Percentiles rank a stretch among this genome's conserved stretches.
phyloP scores from a whole-genome alignment of 2,797 vertebrate genomes.

The Phrynocephalus forsythii region DNA sequence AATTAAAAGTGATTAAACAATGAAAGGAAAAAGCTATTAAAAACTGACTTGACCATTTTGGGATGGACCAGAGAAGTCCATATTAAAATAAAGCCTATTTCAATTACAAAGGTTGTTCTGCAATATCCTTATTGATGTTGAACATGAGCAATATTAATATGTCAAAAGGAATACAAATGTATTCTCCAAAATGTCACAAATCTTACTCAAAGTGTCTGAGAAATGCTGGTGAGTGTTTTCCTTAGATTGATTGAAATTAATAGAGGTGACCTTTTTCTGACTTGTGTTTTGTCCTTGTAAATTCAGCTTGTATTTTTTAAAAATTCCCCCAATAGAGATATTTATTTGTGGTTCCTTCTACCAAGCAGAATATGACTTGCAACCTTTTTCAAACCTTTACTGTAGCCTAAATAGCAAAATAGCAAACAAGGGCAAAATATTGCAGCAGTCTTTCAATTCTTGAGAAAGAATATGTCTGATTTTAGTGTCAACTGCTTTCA shows the following conservation, averaged over 20 bases:
- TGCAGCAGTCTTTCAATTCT: constrained; percentile 26
- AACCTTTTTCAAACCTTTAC: constrained; percentile 43
- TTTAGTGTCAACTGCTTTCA: constrained; percentile 43
- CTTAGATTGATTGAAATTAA: constrained; percentile 73
- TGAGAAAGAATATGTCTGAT: constrained; percentile 18
- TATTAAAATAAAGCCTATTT: constrained; percentile 37
- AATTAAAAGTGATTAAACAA: constrained; percentile 33
- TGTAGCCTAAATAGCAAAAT: constrained; percentile 68
- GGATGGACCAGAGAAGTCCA: background rate
- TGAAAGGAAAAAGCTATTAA: constrained; percentile 35
- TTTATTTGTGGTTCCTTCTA: constrained; percentile 52
- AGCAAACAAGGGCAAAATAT: constrained; percentile 26
- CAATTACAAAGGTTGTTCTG: constrained; percentile 30
- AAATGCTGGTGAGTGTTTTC: constrained; percentile 45
- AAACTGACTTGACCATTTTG: constrained; percentile 41
- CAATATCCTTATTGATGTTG: constrained; percentile 34
- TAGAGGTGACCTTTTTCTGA: constrained; percentile 72
- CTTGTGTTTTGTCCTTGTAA: constrained; percentile 64
- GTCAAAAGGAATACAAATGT: constrained; percentile 66
- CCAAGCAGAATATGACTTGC: constrained; percentile 56
- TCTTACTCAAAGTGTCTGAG: constrained; percentile 49
- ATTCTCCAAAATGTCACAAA: constrained; percentile 62
- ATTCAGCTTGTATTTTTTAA: constrained; percentile 52
- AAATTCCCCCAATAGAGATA: constrained; percentile 43
- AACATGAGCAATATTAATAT: constrained; percentile 48